These are phyloP conservation scores for Flabesymbios commensalis DNA, from an alignment of 2,888 invertebrate genomes.

Conservation along the genomic window DNA sequence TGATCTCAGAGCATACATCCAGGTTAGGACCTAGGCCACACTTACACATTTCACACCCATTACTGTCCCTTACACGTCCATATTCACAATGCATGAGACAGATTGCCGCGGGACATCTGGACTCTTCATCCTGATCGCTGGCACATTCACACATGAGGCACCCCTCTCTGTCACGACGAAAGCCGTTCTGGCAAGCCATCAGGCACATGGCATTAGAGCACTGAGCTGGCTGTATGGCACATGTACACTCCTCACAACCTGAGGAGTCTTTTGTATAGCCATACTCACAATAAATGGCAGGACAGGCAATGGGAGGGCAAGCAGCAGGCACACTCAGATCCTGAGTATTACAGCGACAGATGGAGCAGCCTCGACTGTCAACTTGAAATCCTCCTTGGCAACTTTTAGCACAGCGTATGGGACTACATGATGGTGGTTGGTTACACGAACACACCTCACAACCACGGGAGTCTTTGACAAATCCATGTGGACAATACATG, in stretches of 20 bases:
- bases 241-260: constrained; percentile 9
- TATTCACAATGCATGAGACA: constrained; percentile 15
- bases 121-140: not conserved
- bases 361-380: constrained; percentile 10
- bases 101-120: not conserved
- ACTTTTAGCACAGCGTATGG: not conserved
- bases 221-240: not conserved
- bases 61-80: constrained; percentile 14
- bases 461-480: no score
- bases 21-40: not conserved
- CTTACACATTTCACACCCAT: constrained; percentile 17
- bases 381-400: constrained; percentile 11
- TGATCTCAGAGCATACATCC: not conserved
- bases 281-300: constrained; percentile 1
- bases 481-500: no score
- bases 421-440: no score
- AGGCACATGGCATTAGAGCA: constrained; percentile 1
- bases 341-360: no score
- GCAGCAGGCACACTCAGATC: no score
- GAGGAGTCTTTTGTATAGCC: constrained; percentile 13
- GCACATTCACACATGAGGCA: constrained; percentile 18
- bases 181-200: not conserved
- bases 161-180: not conserved
- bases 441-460: constrained; percentile 15
- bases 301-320: not conserved